Evolutionary conservation across 2,113 vertebrate genomes (phyloP), one percentile per base, ranked within the genome.

Genomic region (Sula dactylatra): DNA sequence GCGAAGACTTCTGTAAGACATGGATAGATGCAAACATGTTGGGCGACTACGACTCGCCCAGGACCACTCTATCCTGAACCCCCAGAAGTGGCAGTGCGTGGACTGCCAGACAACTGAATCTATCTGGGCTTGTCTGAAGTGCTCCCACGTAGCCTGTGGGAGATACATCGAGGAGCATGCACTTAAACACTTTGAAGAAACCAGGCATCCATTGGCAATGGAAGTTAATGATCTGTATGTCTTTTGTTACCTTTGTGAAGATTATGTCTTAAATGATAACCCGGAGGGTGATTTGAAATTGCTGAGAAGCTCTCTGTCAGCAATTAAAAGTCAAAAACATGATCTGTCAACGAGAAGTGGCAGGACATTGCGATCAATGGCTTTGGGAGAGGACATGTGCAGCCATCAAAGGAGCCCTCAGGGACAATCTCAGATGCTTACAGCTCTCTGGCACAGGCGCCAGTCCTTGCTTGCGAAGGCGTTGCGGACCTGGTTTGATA

Each of bases 11-110:
- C 95, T 86, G 74, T 98, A 86, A 98, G 98, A 98, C 98, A 99
- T 99, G 99, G 99, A 99, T 99, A 98, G 99, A 98, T 99, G 99
- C 98, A 99, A 99, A 98, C 99, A 99, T 97, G 99, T 99, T 94
- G 99, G 99, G 93, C 99, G 99, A 92, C 98, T 99, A 87, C 99
- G 99, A 94, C 98, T 99, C 90, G 99, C 99, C 97, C 99, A 99
- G 92, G 99, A 99, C 98, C 99, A 99, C 98, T 99, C 99, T 66
- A 99, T 99, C 98, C 98, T 99, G 97, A 99, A 99, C 97, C 99
- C 99, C 1, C 99, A 99, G 97, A 99, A 99, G 98, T 99, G 99
- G 99, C 98, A 97, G 76, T 99, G 99, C 54, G 93, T 99, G 94
- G 99, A 99, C 93, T 99, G 99, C 97, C 97, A 98, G 97, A 99